A percentile compares a stretch with the other conserved stretches of the same genome.
These are phyloP conservation scores for Pelosia muscerda DNA, from an alignment of 2,888 invertebrate species.

Conservation along the genomic window DNA sequence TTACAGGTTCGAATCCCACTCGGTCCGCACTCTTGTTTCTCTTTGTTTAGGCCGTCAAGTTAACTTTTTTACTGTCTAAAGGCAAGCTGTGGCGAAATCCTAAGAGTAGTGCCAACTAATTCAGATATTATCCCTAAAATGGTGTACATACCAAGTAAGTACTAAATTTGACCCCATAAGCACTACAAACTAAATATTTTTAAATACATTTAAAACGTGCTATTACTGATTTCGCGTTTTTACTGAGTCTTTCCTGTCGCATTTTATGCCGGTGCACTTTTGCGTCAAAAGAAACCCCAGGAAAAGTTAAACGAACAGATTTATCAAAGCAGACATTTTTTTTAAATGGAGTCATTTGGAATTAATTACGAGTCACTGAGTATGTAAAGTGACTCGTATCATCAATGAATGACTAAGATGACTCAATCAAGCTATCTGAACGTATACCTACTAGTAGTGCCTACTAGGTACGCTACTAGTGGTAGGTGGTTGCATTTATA, in stretches of 20 bases:
- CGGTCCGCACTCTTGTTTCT: too few species aligned
- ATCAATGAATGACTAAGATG: constrained; percentile 3
- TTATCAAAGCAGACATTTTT: not conserved
- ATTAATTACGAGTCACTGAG: not conserved
- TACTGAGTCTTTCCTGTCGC: not conserved
- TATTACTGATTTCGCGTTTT: not conserved
- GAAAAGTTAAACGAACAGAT: not conserved
- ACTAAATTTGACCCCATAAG: too few species aligned
- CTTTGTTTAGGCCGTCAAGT: too few species aligned
- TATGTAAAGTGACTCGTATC: not conserved
- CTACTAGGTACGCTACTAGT: not conserved
- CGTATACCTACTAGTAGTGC: not conserved
- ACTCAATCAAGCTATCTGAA: constrained; percentile 1
- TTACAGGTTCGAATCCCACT: not conserved
- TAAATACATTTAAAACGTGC: too few species aligned
- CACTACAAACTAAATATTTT: too few species aligned
- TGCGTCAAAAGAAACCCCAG: not conserved
- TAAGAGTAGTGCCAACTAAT: too few species aligned
- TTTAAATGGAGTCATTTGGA: not conserved
- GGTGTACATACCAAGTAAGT: too few species aligned
- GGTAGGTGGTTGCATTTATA: not conserved
- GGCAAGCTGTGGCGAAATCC: too few species aligned
- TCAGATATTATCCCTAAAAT: too few species aligned
- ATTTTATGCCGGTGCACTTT: not conserved
- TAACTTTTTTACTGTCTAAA: too few species aligned